Evolutionary conservation across 2,888 invertebrate genomes (phyloP).

Genomic region (Nesidiocoris tenuis): DNA sequence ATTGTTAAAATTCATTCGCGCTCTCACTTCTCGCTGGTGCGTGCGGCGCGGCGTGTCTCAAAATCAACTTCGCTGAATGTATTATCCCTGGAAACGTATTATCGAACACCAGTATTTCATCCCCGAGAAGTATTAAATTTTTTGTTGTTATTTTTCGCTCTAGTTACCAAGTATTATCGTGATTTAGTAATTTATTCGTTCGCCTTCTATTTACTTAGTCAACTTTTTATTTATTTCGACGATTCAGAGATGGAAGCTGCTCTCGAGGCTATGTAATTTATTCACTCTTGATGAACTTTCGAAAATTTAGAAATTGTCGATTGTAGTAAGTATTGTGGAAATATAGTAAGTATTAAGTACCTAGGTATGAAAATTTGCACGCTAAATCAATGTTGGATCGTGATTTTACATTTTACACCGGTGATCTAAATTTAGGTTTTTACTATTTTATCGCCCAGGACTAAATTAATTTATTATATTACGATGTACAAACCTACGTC

Average conservation of each 20-base stretch:
- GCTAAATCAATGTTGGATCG: neutral
- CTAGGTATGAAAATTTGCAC: neutral
- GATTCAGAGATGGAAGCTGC: neutral
- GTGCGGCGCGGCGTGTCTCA: too few relatives aligned
- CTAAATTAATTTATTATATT: too few relatives aligned
- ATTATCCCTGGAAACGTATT: neutral
- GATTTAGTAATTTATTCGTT: constrained; percentile 1
- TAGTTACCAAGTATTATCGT: constrained; percentile 31
- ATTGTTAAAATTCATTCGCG: too few relatives aligned
- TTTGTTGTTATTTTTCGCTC: constrained; percentile 6
- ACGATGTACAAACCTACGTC: too few relatives aligned
- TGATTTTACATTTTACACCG: neutral
- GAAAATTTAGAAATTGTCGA: neutral
- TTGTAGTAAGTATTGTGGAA: neutral
- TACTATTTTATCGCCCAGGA: too few relatives aligned
- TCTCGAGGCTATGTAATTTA: neutral
- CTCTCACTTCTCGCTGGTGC: too few relatives aligned
- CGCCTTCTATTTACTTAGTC: neutral
- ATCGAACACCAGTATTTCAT: neutral
- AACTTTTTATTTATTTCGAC: neutral
- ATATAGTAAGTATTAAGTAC: neutral
- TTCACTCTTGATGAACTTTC: neutral
- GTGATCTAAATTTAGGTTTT: neutral
- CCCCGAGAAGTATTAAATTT: constrained; percentile 6
- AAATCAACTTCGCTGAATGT: neutral